These are phyloP conservation scores for Aricia artaxerxes DNA, from an alignment of 2,888 invertebrate genomes.

Conservation along the genomic window DNA sequence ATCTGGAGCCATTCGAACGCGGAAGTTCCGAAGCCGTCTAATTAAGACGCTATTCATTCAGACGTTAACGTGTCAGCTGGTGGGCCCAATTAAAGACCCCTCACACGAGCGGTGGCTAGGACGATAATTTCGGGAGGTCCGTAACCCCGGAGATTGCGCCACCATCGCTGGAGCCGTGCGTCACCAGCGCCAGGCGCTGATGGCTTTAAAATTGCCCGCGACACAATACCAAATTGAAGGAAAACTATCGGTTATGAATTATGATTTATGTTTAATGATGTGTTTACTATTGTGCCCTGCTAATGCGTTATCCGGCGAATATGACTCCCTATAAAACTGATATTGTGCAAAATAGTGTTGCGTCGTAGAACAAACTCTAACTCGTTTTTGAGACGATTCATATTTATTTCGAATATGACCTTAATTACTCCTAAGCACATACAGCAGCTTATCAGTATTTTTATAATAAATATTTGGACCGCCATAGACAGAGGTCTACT, in stretches of 20 bases:
- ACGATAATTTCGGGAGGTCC: neutral
- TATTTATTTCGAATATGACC: no score
- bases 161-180: neutral
- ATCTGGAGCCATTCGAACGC: neutral
- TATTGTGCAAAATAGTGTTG: no score
- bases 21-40: neutral
- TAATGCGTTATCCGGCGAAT: neutral
- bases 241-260: slow-evolving; percentile 5
- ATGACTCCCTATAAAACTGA: neutral
- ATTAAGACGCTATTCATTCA: neutral
- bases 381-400: neutral
- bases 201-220: slow-evolving; percentile 28
- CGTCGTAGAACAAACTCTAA: neutral
- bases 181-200: neutral
- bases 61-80: neutral
- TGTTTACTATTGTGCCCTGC: neutral
- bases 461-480: neutral
- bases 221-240: slow-evolving; percentile 15
- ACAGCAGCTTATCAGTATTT: neutral
- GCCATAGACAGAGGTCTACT: neutral
- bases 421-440: no score
- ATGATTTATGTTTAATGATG: slow-evolving; percentile 3
- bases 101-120: neutral
- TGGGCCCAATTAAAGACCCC: neutral
- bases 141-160: slow-evolving; percentile 10